Base-by-base conservation (phyloP, 2,888 invertebrate species). In the Meliscaeva auricollis region DNA sequence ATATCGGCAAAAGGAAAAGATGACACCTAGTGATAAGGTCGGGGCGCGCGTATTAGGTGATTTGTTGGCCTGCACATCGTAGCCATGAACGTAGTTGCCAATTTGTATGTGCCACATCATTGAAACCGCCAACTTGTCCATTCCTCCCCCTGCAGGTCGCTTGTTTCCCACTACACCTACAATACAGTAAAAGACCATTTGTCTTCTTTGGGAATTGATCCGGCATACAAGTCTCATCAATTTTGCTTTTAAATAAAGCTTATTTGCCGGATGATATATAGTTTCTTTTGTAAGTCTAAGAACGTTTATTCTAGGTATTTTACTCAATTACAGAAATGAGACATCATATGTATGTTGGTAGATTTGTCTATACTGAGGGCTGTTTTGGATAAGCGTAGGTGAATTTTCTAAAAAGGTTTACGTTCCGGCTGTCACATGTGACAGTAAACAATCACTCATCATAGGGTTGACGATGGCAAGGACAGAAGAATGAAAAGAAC, bases 131-230 rank as follows among this genome's bases (percentile, higher is more conserved):
- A 73, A 69, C 46, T 77, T 52, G 15, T 58, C 46, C 15, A 13
- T 69, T 38, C 32, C 38, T 44, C 35, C 46, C 50, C 22, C 52
- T 30, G n/a, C 15, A 22, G 26, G 32, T 69, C n/a, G n/a, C n/a
- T n/a, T n/a, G n/a, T n/a, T n/a, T n/a, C n/a, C n/a, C n/a, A n/a
- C n/a, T n/a, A n/a, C 46, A 44, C 50, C 35, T 32, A 52, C 60
- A 48, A 38, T 35, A 35, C 11, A n/a, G 48, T 48, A 64, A n/a
- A 54, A 41, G 48, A 73, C 66, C 80, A 85, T 85, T 81, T 76
- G 72, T 85, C 85, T 85, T 85, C 80, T 81, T 85, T 85, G 85
- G 81, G 62, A 81, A 85, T 85, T 85, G 85, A 85, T 80, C 75
- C 72, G 68, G 58, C 60, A 52, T 76, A 41, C 68, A 69, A 68